Evolutionary conservation across 2,797 vertebrate genomes (phyloP).

Genomic region (Fundulus diaphanus): DNA sequence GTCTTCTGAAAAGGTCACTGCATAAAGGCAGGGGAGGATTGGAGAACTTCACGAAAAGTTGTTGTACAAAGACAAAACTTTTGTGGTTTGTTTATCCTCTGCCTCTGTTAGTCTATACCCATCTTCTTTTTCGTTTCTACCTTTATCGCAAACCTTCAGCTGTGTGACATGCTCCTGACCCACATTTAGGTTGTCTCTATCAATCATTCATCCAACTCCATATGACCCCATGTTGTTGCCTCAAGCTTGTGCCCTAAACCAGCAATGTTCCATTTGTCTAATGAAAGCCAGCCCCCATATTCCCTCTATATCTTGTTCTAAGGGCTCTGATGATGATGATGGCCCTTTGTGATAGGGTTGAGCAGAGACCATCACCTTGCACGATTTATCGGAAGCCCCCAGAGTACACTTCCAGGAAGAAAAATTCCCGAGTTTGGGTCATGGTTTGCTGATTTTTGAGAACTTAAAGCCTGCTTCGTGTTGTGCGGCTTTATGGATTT

Average conservation of each 20-base stretch:
- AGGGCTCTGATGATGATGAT: constrained; percentile 51
- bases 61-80: background rate
- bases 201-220: constrained; percentile 64
- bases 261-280: constrained; percentile 79
- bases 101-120: background rate
- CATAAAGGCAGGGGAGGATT: constrained; percentile 1
- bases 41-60: constrained; percentile 25
- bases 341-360: constrained; percentile 68
- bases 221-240: constrained; percentile 56
- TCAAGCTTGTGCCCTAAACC: constrained; percentile 42
- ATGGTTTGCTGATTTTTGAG: no score
- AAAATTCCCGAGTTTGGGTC: constrained; percentile 4
- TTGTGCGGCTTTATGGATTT: no score
- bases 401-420: constrained; percentile 45
- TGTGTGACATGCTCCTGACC: constrained; percentile 63
- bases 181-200: constrained; percentile 68
- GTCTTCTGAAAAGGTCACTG: constrained; percentile 75
- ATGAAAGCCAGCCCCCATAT: constrained; percentile 73
- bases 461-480: no score
- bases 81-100: constrained; percentile 37
- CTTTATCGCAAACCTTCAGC: constrained; percentile 32
- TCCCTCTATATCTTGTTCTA: constrained; percentile 63
- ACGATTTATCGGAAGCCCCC: constrained; percentile 60
- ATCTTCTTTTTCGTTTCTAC: constrained; percentile 8
- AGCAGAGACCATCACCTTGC: constrained; percentile 52